Evolutionary conservation across 35 echinoderm and acorn worm genomes (phyloP).

Genomic region (Acanthaster planci): DNA sequence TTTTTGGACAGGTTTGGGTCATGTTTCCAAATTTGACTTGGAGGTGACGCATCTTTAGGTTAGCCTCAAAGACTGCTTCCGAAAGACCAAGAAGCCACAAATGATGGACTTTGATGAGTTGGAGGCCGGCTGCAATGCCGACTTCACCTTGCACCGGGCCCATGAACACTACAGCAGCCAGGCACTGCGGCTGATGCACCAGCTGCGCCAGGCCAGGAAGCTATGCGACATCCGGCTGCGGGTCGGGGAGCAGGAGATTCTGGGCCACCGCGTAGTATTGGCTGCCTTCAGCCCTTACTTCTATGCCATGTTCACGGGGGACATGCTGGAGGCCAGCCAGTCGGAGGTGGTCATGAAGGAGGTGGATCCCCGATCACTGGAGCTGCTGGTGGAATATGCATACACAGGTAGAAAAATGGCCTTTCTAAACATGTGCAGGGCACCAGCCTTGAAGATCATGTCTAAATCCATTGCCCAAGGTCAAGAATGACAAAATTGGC

Average conservation of each 20-base stretch:
- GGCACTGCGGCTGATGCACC: slow-evolving; percentile 61
- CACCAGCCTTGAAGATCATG: too few relatives aligned
- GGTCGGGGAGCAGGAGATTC: slow-evolving; percentile 35
- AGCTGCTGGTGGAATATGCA: slow-evolving; percentile 73
- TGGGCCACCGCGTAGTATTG: slow-evolving; percentile 67
- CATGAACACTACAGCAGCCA: slow-evolving; percentile 56
- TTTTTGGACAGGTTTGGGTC: not conserved
- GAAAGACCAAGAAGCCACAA: not conserved
- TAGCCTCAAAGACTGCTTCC: not conserved
- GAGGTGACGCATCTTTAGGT: too few relatives aligned
- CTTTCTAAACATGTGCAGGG: too few relatives aligned
- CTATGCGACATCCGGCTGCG: slow-evolving; percentile 63
- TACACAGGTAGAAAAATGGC: slow-evolving; percentile 58
- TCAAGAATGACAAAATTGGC: too few relatives aligned
- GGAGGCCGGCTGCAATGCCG: slow-evolving; percentile 32
- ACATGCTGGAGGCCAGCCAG: slow-evolving; percentile 70
- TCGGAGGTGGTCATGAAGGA: slow-evolving; percentile 64
- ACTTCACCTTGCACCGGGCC: slow-evolving; percentile 67
- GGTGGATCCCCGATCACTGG: slow-evolving; percentile 57
- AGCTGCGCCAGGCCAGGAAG: slow-evolving; percentile 56
- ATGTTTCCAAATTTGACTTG: too few relatives aligned
- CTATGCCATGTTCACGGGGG: slow-evolving; percentile 80
- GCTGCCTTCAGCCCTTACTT: slow-evolving; percentile 81
- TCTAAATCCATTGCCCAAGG: too few relatives aligned
- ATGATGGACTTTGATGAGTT: slow-evolving; percentile 87